These are phyloP conservation scores for Acleris cristana DNA, from an alignment of 2,888 invertebrate species.

Conservation along the genomic window DNA sequence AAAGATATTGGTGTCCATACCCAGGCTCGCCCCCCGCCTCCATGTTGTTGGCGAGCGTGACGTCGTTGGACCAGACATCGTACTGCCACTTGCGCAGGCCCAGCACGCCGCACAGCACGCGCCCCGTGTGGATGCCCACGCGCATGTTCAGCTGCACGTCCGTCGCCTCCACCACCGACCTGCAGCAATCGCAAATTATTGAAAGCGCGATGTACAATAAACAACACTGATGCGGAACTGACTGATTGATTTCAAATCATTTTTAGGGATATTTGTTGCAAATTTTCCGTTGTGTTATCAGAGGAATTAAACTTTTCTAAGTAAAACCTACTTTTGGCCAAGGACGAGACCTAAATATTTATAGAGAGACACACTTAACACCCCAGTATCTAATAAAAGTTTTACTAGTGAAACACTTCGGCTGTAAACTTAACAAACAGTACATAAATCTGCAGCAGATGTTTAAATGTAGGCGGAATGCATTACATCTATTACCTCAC, in stretches of 20 bases:
- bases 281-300: not conserved
- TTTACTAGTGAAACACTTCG: slow-evolving; percentile 11
- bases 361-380: slow-evolving; percentile 8
- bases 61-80: slow-evolving; percentile 97
- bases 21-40: slow-evolving; percentile 96
- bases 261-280: no score
- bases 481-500: slow-evolving; percentile 22
- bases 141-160: slow-evolving; percentile 97
- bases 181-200: slow-evolving; percentile 64
- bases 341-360: not conserved
- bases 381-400: slow-evolving; percentile 9
- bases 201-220: no score
- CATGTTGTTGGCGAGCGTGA: slow-evolving; percentile 95
- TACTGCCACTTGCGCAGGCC: slow-evolving; percentile 97
- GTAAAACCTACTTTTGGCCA: not conserved
- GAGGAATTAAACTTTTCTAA: not conserved
- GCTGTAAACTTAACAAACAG: slow-evolving; percentile 20
- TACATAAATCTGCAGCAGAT: slow-evolving; percentile 21
- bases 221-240: no score
- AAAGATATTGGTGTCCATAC: slow-evolving; percentile 44
- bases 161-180: slow-evolving; percentile 94
- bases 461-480: slow-evolving; percentile 26
- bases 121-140: slow-evolving; percentile 95
- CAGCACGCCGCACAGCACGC: slow-evolving; percentile 94
- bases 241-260: no score